phyloP scores from a whole-genome alignment of 1,140 invertebrate species.

The Linepithema humile region DNA sequence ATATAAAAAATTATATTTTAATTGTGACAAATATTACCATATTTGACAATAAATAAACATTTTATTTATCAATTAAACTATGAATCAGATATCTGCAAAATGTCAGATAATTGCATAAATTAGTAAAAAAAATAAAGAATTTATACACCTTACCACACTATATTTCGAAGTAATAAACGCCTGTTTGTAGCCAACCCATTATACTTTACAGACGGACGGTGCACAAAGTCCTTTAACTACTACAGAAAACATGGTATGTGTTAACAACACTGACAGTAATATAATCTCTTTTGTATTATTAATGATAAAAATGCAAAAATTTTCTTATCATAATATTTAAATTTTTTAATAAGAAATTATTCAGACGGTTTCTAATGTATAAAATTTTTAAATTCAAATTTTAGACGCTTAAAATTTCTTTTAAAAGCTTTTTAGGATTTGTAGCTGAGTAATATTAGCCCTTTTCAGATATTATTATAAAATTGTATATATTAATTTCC shows the following conservation, averaged over 20 bases:
- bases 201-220: constrained; percentile 6
- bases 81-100: too few species aligned
- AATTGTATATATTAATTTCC: too few species aligned
- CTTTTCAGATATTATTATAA: too few species aligned
- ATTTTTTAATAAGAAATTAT: neutral
- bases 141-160: neutral
- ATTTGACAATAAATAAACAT: too few species aligned
- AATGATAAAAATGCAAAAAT: neutral
- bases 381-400: neutral
- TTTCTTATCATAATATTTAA: neutral
- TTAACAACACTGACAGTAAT: neutral
- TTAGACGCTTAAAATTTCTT: neutral
- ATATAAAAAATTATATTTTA: too few species aligned
- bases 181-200: constrained; percentile 15
- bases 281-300: neutral
- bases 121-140: too few species aligned
- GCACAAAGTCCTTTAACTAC: neutral
- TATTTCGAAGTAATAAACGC: neutral
- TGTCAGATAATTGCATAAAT: neutral
- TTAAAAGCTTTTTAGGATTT: too few species aligned
- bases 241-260: neutral
- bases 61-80: too few species aligned
- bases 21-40: too few species aligned
- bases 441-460: too few species aligned
- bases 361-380: too few species aligned